These are phyloP conservation scores for Zaprionus africanus DNA, from an alignment of 1,140 invertebrate genomes.

Conservation along the genomic window DNA sequence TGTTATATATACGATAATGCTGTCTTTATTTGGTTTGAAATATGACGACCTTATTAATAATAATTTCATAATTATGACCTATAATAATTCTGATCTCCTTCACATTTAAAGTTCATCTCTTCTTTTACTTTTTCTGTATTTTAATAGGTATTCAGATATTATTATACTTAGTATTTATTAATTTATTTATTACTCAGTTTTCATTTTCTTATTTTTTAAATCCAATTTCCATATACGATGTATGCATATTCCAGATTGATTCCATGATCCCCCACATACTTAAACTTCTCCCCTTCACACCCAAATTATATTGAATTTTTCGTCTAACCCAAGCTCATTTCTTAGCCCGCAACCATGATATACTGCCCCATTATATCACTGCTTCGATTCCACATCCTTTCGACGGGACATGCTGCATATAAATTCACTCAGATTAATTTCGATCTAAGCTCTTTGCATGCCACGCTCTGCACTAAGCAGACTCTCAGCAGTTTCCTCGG, in stretches of 20 bases:
- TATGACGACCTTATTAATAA: too few relatives aligned
- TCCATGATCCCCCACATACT: not conserved
- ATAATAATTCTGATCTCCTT: too few relatives aligned
- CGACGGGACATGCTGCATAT: not conserved
- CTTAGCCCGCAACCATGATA: not conserved
- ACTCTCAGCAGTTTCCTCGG: slow-evolving; percentile 22
- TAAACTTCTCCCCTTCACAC: not conserved
- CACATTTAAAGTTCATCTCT: too few relatives aligned
- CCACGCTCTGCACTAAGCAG: slow-evolving; percentile 7
- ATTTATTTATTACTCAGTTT: too few relatives aligned
- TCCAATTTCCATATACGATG: too few relatives aligned
- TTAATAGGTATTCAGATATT: too few relatives aligned
- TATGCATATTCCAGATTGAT: not conserved
- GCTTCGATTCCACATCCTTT: not conserved
- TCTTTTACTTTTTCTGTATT: too few relatives aligned
- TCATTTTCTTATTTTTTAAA: too few relatives aligned
- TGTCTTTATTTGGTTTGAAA: too few relatives aligned
- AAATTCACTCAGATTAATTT: slow-evolving; percentile 20
- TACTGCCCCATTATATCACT: slow-evolving; percentile 17
- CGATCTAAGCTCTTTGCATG: slow-evolving; percentile 2
- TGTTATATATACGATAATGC: too few relatives aligned
- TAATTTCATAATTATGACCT: too few relatives aligned
- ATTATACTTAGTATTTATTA: too few relatives aligned
- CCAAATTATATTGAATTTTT: not conserved
- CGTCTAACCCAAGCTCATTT: not conserved